phyloP scores from a whole-genome alignment of 2,888 invertebrate genomes.

The Drosophila aldrichi region DNA sequence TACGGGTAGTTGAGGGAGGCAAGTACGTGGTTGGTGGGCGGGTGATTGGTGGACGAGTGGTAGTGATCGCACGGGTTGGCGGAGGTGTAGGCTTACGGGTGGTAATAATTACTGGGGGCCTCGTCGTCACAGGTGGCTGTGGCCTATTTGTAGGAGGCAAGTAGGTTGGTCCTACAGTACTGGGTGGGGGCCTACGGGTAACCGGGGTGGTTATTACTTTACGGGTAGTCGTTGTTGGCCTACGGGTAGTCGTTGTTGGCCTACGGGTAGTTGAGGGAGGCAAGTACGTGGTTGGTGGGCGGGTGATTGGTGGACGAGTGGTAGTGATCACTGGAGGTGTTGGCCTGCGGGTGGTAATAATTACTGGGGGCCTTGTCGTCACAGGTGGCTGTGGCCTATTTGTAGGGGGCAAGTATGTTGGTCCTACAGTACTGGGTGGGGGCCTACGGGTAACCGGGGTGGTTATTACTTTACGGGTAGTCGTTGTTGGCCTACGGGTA shows the following conservation, averaged over 20 bases:
- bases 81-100: not conserved
- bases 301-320: not conserved
- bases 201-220: slow-evolving; percentile 38
- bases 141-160: slow-evolving; percentile 61
- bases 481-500: slow-evolving; percentile 12
- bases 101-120: not conserved
- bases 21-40: not conserved
- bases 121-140: slow-evolving; percentile 41
- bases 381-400: slow-evolving; percentile 57
- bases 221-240: slow-evolving; percentile 9
- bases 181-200: slow-evolving; percentile 16
- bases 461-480: slow-evolving; percentile 37
- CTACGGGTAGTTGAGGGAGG: slow-evolving; percentile 37
- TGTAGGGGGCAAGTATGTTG: slow-evolving; percentile 62
- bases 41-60: not conserved
- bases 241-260: slow-evolving; percentile 17
- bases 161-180: slow-evolving; percentile 42
- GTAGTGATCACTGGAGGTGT: not conserved
- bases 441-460: slow-evolving; percentile 11
- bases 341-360: not conserved
- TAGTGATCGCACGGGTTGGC: not conserved
- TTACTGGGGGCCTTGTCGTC: not conserved
- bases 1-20: slow-evolving; percentile 36
- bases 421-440: slow-evolving; percentile 5
- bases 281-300: not conserved